These are phyloP conservation scores for Criorhina ranunculi DNA, from an alignment of 2,888 invertebrate species.

Conservation along the genomic window DNA sequence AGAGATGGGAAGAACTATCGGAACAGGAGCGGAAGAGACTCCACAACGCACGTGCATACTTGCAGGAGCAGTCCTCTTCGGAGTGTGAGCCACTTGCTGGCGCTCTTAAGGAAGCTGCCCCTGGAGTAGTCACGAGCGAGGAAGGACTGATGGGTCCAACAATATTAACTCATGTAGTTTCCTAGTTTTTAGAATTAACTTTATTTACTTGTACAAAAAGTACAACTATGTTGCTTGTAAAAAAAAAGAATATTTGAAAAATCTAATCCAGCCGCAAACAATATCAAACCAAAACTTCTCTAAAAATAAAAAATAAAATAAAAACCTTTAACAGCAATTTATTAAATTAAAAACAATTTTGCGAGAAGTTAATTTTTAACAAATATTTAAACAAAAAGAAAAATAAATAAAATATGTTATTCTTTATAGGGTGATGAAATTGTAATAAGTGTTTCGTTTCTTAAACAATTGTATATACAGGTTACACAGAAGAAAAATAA, in stretches of 20 bases:
- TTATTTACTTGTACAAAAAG: too few relatives aligned
- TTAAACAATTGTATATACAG: conserved; percentile 60
- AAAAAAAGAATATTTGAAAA: not conserved
- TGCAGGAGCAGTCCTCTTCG: too few relatives aligned
- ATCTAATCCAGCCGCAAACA: not conserved
- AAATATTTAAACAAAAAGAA: conserved; percentile 9
- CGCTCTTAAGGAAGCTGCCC: too few relatives aligned
- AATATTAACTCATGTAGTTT: too few relatives aligned
- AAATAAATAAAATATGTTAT: not conserved
- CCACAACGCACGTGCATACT: too few relatives aligned
- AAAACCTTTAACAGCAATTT: not conserved
- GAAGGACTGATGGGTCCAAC: too few relatives aligned
- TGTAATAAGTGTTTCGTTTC: conserved; percentile 43
- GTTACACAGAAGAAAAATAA: conserved; percentile 4
- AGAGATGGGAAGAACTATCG: too few relatives aligned
- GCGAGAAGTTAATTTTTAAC: conserved; percentile 24
- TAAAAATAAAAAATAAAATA: conserved; percentile 3
- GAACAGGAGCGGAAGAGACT: too few relatives aligned
- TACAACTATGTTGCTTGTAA: too few relatives aligned
- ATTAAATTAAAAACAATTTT: conserved; percentile 18
- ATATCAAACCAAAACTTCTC: not conserved
- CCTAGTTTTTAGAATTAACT: too few relatives aligned
- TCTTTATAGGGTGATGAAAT: conserved; percentile 23
- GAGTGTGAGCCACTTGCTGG: too few relatives aligned
- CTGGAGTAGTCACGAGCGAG: too few relatives aligned